These are phyloP conservation scores for Aspidoscelis tigris DNA, from an alignment of 2,113 vertebrate species.

Conservation along the genomic window DNA sequence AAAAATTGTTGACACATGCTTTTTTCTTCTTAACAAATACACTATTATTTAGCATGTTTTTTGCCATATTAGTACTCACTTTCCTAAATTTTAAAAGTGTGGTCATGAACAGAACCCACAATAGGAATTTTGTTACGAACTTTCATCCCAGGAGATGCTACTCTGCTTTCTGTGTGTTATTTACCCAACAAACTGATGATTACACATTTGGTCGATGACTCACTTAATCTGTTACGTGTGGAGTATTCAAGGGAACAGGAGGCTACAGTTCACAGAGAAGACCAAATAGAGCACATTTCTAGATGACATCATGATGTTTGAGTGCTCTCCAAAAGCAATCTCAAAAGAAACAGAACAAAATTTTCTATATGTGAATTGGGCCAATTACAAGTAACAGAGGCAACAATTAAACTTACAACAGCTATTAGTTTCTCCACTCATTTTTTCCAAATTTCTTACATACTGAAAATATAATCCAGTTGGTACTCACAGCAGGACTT, in stretches of 20 bases:
- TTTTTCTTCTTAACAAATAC: neutral
- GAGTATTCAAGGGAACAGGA: slow-evolving; percentile 37
- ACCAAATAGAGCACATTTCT: slow-evolving; percentile 6
- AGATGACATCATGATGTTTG: neutral
- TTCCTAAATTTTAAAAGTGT: neutral
- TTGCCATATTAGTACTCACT: slow-evolving; percentile 8
- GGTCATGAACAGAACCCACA: neutral
- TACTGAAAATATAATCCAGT: neutral
- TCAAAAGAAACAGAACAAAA: slow-evolving; percentile 45
- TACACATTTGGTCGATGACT: slow-evolving; percentile 63
- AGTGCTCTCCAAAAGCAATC: slow-evolving; percentile 32
- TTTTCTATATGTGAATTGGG: neutral
- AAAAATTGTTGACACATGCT: neutral
- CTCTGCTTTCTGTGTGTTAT: slow-evolving; percentile 44
- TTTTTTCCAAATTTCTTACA: slow-evolving; percentile 23
- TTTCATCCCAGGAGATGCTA: slow-evolving; percentile 51
- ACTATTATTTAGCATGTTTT: neutral
- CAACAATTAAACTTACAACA: neutral
- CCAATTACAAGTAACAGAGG: neutral
- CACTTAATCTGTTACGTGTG: slow-evolving; percentile 43
- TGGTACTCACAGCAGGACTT: no score
- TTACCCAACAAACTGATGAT: slow-evolving; percentile 60
- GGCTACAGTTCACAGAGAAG: slow-evolving; percentile 33
- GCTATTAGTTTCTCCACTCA: neutral
- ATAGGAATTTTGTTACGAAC: slow-evolving; percentile 15